Conservation (phyloP, 2,797 vertebrate genomes). For the Emydoidea blandingii region DNA sequence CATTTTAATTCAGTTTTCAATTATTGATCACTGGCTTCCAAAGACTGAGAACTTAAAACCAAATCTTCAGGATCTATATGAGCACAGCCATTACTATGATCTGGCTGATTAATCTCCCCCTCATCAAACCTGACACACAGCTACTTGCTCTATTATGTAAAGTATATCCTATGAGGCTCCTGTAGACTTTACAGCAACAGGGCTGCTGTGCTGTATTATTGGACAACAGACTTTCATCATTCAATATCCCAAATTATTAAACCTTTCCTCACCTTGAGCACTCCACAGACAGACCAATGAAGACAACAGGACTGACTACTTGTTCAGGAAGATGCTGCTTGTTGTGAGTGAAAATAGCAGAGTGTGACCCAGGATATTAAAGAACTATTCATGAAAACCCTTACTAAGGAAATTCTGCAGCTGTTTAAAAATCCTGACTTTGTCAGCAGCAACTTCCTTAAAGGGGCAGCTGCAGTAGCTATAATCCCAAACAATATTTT, state of each 20-base stretch:
- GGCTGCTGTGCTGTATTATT: neutral
- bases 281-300: constrained; percentile 2
- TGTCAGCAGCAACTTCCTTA: neutral
- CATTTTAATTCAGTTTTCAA: neutral
- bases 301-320: neutral
- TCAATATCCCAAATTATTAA: neutral
- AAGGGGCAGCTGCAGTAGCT: neutral
- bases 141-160: constrained; percentile 34
- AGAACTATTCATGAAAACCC: neutral
- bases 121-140: constrained; percentile 16
- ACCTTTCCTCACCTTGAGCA: neutral
- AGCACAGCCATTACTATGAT: neutral
- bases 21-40: constrained; percentile 38
- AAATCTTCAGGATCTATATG: neutral
- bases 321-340: neutral
- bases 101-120: constrained; percentile 20
- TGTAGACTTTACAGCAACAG: neutral
- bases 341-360: neutral
- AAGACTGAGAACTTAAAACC: constrained; percentile 22
- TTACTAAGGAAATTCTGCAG: neutral
- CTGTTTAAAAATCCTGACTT: neutral
- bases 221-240: neutral
- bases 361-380: neutral
- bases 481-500: fast-evolving
- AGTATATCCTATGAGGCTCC: neutral